Percentiles rank a stretch among this genome's conserved stretches.
Conservation (phyloP, 2,113 vertebrate genomes). For the Galeopterus variegatus region DNA sequence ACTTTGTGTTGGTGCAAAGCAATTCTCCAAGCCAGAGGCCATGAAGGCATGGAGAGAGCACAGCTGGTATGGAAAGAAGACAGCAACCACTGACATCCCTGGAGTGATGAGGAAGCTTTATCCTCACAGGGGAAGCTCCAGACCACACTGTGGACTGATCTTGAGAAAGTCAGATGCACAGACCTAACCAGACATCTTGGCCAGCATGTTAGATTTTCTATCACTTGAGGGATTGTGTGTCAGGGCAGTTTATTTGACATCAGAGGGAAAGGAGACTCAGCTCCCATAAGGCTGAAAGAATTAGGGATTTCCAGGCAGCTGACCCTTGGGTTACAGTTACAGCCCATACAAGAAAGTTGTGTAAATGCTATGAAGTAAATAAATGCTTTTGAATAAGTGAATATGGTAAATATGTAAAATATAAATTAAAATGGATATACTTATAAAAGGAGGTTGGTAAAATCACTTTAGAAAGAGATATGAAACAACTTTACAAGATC, state of each 20-base stretch:
- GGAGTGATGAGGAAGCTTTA: not conserved
- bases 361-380: constrained; percentile 44
- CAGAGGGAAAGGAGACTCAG: not conserved
- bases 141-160: not conserved
- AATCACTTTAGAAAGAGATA: not conserved
- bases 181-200: not conserved
- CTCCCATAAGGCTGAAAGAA: constrained; percentile 6
- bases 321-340: not conserved
- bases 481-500: not conserved
- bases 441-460: not conserved
- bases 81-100: not conserved
- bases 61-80: not conserved
- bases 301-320: not conserved
- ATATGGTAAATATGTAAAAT: constrained; percentile 13
- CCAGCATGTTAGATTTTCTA: constrained; percentile 1
- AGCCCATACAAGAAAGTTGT: constrained; percentile 12
- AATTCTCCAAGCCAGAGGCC: not conserved
- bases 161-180: not conserved
- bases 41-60: not conserved
- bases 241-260: not conserved
- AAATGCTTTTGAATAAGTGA: constrained; percentile 27
- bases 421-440: constrained; percentile 49
- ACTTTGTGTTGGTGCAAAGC: not conserved
- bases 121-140: not conserved
- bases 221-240: not conserved